These are phyloP conservation scores for Drosophila birchii DNA, from an alignment of 2,888 invertebrate genomes.

Conservation along the genomic window DNA sequence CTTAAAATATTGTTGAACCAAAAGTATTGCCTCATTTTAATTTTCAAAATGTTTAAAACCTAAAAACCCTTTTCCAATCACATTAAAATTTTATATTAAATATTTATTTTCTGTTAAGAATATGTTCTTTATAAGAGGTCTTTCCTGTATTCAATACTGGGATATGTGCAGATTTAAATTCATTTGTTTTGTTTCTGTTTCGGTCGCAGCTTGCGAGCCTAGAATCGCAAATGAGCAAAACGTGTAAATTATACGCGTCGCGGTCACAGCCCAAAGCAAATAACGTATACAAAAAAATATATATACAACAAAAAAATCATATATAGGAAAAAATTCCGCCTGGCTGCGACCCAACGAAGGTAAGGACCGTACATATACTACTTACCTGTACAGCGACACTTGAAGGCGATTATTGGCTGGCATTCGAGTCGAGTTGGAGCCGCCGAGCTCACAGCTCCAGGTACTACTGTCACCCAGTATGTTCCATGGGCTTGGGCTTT, in stretches of 20 bases:
- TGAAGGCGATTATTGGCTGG: conserved; percentile 49
- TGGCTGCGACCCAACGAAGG: conserved; percentile 39
- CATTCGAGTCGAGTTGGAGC: conserved; percentile 37
- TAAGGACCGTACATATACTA: conserved; percentile 28
- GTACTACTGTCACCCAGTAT: conserved; percentile 68
- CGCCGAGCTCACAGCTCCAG: conserved; percentile 45
- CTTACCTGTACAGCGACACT: conserved; percentile 17
- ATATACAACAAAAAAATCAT: neutral
- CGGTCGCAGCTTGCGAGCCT: conserved; percentile 65
- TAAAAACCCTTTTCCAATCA: too few species aligned
- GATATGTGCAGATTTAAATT: conserved; percentile 60
- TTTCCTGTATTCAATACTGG: conserved; percentile 18
- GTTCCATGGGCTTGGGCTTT: conserved; percentile 31
- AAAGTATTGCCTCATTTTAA: too few species aligned
- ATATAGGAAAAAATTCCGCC: conserved; percentile 43
- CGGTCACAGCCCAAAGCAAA: conserved; percentile 79
- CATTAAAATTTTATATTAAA: neutral
- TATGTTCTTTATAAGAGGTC: too few species aligned
- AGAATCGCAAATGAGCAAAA: conserved; percentile 82
- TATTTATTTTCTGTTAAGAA: neutral
- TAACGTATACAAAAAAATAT: conserved; percentile 47
- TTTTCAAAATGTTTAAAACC: too few species aligned
- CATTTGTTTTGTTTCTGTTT: conserved; percentile 61
- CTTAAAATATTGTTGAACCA: too few species aligned
- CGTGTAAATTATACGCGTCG: conserved; percentile 81